phyloP scores from a whole-genome alignment of 2,797 vertebrate genomes.

The Gymnodraco acuticeps region DNA sequence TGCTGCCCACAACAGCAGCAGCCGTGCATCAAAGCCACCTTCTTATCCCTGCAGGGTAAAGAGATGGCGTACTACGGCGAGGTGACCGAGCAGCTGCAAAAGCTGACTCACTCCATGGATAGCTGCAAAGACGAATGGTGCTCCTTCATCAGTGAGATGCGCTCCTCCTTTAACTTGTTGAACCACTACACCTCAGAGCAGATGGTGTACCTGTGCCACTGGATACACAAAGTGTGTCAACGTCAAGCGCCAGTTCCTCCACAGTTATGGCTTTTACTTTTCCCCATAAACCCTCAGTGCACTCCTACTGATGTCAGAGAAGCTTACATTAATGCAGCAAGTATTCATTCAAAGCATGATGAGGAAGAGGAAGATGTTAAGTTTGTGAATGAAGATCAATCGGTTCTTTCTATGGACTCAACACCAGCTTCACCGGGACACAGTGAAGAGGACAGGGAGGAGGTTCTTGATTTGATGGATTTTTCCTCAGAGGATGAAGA shows the following conservation, averaged over 20 bases:
- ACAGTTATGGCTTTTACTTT: slow-evolving; percentile 82
- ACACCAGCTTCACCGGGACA: neutral
- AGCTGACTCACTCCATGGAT: slow-evolving; percentile 81
- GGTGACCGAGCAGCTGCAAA: slow-evolving; percentile 71
- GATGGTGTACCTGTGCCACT: slow-evolving; percentile 82
- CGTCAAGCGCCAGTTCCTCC: slow-evolving; percentile 50
- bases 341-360: neutral
- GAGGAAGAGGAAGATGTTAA: slow-evolving; percentile 6
- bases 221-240: slow-evolving; percentile 67
- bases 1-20: slow-evolving; percentile 64
- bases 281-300: slow-evolving; percentile 77
- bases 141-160: slow-evolving; percentile 73
- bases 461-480: slow-evolving; percentile 50
- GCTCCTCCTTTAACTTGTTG: slow-evolving; percentile 75
- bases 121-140: slow-evolving; percentile 80
- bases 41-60: slow-evolving; percentile 61
- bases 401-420: neutral
- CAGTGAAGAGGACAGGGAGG: slow-evolving; percentile 17
- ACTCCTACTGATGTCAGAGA: slow-evolving; percentile 65
- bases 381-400: slow-evolving; percentile 22
- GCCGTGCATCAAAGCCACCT: slow-evolving; percentile 73
- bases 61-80: slow-evolving; percentile 55
- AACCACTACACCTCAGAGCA: slow-evolving; percentile 86
- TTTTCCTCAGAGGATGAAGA: slow-evolving; percentile 67
- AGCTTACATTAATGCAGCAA: slow-evolving; percentile 52